Evolutionary conservation across 2,113 vertebrate genomes (phyloP).

Genomic region (Neolamprologus brichardi): DNA sequence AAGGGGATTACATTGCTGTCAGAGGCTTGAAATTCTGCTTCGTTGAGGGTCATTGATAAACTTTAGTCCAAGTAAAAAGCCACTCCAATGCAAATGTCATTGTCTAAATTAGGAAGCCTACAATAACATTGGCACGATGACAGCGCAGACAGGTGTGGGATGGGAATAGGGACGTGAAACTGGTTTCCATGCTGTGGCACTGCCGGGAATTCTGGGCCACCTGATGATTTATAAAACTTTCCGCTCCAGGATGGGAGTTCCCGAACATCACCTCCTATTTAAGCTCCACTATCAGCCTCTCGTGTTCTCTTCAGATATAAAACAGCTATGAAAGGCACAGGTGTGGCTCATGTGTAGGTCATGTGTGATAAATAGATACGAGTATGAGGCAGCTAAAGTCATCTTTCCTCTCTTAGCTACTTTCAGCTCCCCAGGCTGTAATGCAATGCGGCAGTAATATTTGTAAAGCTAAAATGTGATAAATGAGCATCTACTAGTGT

Average conservation of each 20-base stretch:
- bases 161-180: neutral
- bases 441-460: neutral
- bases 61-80: neutral
- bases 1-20: neutral
- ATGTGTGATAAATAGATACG: neutral
- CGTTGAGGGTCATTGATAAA: neutral
- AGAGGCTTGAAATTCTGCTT: neutral
- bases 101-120: neutral
- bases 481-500: neutral
- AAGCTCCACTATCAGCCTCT: neutral
- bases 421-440: neutral
- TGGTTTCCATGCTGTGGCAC: neutral
- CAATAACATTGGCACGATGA: neutral
- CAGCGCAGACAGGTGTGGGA: neutral
- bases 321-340: neutral
- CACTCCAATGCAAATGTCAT: neutral
- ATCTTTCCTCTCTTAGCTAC: neutral
- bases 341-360: neutral
- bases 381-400: neutral
- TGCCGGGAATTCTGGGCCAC: neutral
- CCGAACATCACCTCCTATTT: neutral
- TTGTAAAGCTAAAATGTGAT: neutral
- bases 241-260: neutral
- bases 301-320: neutral
- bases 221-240: slow-evolving; percentile 5